Conservation (phyloP, 64 coral and sea anemone species). For the Orbicella faveolata region DNA sequence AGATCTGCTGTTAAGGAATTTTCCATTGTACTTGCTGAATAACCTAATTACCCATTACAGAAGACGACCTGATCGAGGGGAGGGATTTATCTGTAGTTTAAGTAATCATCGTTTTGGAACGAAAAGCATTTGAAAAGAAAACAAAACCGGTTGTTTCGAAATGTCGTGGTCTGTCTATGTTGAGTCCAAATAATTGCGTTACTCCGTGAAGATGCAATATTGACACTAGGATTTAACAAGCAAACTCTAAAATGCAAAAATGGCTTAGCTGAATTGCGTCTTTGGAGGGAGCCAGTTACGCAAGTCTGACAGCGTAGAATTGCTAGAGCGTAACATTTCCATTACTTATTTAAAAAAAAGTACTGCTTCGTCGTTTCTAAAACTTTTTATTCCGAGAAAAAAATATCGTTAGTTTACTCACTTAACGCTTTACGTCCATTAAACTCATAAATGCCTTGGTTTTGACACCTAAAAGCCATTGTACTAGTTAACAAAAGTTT, state of each 20-base stretch:
- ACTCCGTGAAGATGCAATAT: neutral
- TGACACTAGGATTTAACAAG: slow-evolving; percentile 2
- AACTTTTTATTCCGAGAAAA: neutral
- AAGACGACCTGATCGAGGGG: neutral
- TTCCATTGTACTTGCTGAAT: slow-evolving; percentile 15
- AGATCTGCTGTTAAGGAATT: slow-evolving; percentile 37
- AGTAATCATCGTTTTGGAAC: slow-evolving; percentile 7
- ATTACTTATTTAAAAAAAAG: neutral
- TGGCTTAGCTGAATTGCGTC: neutral
- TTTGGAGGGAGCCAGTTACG: neutral
- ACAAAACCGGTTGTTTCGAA: neutral
- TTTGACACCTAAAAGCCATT: slow-evolving; percentile 38
- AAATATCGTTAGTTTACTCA: slow-evolving; percentile 9
- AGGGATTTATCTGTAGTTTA: slow-evolving; percentile 13
- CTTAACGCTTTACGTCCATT: slow-evolving; percentile 20
- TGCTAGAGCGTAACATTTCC: neutral
- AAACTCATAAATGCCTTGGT: slow-evolving; percentile 45
- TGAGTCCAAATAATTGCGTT: slow-evolving; percentile 1
- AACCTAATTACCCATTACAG: slow-evolving; percentile 25
- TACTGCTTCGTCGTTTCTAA: neutral
- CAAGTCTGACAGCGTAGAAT: neutral
- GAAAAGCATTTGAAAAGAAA: slow-evolving; percentile 21
- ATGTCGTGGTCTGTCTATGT: neutral
- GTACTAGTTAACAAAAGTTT: slow-evolving; percentile 60
- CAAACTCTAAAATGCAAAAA: neutral